Conservation (phyloP, 2,888 invertebrate species). For the Nematopogon swammerdamellus region DNA sequence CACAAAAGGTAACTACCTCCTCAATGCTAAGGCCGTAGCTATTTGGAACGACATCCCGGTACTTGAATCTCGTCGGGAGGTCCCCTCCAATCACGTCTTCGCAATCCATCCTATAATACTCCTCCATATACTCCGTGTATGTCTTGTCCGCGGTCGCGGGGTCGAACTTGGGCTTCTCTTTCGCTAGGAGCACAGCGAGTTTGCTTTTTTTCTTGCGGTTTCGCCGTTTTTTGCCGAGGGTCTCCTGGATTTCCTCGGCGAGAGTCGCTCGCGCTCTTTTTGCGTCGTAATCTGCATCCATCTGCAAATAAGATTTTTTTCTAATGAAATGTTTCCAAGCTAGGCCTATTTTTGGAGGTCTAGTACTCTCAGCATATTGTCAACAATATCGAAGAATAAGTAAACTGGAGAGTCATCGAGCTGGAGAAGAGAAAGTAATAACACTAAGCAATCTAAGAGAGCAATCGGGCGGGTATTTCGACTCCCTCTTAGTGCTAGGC, state of each 20-base stretch:
- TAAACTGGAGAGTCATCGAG: too few relatives aligned
- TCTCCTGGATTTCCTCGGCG: conserved; percentile 52
- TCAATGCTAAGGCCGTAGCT: conserved; percentile 87
- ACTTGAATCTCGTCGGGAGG: conserved; percentile 88
- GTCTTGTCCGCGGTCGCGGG: conserved; percentile 65
- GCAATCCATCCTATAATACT: conserved; percentile 92
- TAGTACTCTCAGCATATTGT: too few relatives aligned
- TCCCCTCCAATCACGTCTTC: conserved; percentile 95
- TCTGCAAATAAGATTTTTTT: conserved; percentile 48
- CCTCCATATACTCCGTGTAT: conserved; percentile 87
- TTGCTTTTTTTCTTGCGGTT: conserved; percentile 67
- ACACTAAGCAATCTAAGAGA: too few relatives aligned
- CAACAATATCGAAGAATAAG: too few relatives aligned
- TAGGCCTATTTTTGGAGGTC: too few relatives aligned
- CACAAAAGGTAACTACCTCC: too few relatives aligned
- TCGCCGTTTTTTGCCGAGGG: conserved; percentile 54
- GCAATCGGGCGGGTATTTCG: too few relatives aligned
- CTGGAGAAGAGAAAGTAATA: too few relatives aligned
- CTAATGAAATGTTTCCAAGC: too few relatives aligned
- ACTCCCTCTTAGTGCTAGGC: too few relatives aligned
- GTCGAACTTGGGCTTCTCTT: conserved; percentile 82
- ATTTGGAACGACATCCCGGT: conserved; percentile 84
- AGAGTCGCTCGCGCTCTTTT: conserved; percentile 42
- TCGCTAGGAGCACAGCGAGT: conserved; percentile 68
- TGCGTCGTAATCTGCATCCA: conserved; percentile 86